Percentiles rank a stretch among this genome's conserved stretches.
Conservation (phyloP, 30 jellyfish, hydroid and myxozoan species). For the Sanderia malayensis region DNA sequence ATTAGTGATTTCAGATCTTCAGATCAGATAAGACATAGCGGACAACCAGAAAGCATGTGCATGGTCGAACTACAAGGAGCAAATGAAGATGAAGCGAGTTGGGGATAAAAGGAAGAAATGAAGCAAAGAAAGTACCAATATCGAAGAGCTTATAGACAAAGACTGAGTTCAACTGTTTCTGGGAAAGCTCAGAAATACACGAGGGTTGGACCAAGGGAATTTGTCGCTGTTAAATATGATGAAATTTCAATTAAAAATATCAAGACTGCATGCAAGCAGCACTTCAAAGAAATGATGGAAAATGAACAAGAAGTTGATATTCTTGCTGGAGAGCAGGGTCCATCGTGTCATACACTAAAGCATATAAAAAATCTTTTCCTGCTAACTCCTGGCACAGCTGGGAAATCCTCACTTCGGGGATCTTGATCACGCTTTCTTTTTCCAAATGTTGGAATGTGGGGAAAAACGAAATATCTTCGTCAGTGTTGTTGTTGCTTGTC, state of each 20-base stretch:
- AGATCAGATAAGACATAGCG: constrained; percentile 11
- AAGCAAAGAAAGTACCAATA: constrained; percentile 12
- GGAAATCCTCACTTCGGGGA: constrained; percentile 12
- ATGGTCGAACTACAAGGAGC: constrained; percentile 14
- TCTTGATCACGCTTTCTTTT: constrained; percentile 8
- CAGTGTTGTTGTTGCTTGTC: constrained; percentile 6
- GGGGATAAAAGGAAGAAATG: constrained; percentile 8
- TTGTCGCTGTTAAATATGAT: constrained; percentile 14
- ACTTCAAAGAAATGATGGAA: constrained; percentile 14
- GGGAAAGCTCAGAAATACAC: constrained; percentile 44
- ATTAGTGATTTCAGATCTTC: constrained; percentile 1
- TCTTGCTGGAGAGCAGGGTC: constrained; percentile 28
- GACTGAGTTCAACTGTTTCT: constrained; percentile 12
- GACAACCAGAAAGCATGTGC: constrained; percentile 12
- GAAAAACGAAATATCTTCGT: constrained; percentile 6
- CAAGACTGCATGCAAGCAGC: constrained; percentile 20
- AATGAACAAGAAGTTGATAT: constrained; percentile 7
- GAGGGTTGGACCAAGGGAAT: constrained; percentile 29
- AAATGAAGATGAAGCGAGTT: constrained; percentile 18
- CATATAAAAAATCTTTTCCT: no score
- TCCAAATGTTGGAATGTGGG: constrained; percentile 15
- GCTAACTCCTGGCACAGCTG: constrained; percentile 11
- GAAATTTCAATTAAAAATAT: constrained; percentile 12
- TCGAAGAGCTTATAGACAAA: constrained; percentile 34
- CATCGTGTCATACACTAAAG: constrained; percentile 24